Evolutionary conservation across 30 jellyfish, hydroid and myxozoan genomes (phyloP).

Genomic region (Hydractinia echinata): DNA sequence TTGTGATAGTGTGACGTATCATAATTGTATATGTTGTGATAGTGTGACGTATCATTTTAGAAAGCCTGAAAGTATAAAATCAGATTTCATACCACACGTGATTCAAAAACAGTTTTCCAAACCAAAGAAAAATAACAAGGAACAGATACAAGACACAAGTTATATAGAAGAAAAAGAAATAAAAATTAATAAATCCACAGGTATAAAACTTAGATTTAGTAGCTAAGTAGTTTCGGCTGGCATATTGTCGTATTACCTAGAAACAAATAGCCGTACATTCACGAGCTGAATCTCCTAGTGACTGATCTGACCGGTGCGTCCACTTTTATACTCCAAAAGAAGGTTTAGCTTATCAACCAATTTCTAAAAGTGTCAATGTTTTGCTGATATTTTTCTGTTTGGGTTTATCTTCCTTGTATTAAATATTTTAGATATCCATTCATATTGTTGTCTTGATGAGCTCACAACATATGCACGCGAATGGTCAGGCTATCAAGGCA

Average conservation of each 20-base stretch:
- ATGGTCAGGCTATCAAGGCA: conserved; percentile 59
- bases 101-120: conserved; percentile 70
- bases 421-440: conserved; percentile 34
- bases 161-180: background rate
- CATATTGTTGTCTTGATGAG: conserved; percentile 50
- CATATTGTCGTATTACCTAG: no score
- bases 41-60: conserved; percentile 10
- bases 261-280: no score
- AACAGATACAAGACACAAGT: background rate
- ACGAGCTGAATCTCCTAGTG: no score
- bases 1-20: no score
- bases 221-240: no score
- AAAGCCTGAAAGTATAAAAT: conserved; percentile 55
- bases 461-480: conserved; percentile 40
- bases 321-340: no score
- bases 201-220: no score
- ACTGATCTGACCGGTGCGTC: no score
- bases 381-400: no score
- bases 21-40: no score
- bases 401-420: background rate
- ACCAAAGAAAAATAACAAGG: conserved; percentile 2
- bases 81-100: conserved; percentile 68
- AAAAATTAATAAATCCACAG: background rate
- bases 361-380: no score
- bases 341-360: no score